These are phyloP conservation scores for Dasysyrphus albostriatus DNA, from an alignment of 2,888 invertebrate species.

Conservation along the genomic window DNA sequence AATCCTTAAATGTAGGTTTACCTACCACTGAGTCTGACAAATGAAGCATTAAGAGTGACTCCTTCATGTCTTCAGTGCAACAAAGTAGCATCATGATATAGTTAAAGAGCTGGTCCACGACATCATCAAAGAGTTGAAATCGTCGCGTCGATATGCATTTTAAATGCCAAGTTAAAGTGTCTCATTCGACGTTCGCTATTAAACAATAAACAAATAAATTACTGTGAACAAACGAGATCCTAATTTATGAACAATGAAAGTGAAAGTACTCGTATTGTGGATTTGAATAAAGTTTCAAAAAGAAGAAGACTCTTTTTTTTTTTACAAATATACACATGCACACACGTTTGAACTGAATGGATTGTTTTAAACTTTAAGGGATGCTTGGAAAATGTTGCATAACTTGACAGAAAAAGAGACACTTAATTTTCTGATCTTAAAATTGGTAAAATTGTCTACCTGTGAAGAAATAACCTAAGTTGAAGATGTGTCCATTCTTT, in stretches of 20 bases:
- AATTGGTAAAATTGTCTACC: not conserved
- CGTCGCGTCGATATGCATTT: conserved; percentile 10
- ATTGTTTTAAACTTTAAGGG: not conserved
- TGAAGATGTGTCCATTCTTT: too few species aligned
- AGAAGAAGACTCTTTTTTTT: not conserved
- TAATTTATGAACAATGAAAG: conserved; percentile 63
- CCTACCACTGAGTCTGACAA: not conserved
- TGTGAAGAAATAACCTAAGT: not conserved
- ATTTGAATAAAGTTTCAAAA: conserved; percentile 1
- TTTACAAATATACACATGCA: not conserved
- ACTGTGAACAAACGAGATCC: conserved; percentile 42
- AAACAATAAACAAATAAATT: conserved; percentile 63
- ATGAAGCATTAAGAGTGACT: conserved; percentile 15
- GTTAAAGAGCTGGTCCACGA: conserved; percentile 11
- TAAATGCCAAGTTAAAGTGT: conserved; percentile 39
- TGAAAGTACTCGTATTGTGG: conserved; percentile 51
- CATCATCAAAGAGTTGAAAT: not conserved
- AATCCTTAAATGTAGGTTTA: conserved; percentile 10
- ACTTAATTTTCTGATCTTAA: not conserved
- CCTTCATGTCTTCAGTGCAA: not conserved
- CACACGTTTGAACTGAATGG: not conserved
- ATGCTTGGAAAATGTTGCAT: not conserved
- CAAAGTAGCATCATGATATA: conserved; percentile 11
- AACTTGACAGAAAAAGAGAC: not conserved
- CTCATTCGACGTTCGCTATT: conserved; percentile 29